These are phyloP conservation scores for Periophthalmus modestus DNA, from an alignment of 2,113 vertebrate species.

Conservation along the genomic window DNA sequence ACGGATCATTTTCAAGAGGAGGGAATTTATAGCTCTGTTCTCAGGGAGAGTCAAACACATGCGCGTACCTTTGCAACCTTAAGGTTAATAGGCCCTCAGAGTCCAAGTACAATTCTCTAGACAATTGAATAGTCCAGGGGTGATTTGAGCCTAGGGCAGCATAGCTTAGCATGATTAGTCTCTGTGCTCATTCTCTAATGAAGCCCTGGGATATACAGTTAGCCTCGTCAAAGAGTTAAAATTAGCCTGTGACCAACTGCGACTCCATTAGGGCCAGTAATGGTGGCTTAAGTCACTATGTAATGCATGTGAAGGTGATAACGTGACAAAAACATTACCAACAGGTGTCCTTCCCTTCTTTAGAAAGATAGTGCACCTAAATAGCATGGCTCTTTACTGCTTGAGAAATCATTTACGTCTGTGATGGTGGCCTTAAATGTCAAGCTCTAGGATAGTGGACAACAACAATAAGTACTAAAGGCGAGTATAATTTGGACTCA, in stretches of 20 bases:
- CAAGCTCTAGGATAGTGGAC: not conserved
- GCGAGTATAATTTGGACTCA: not conserved
- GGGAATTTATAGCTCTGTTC: constrained; percentile 1
- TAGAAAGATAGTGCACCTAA: constrained; percentile 33
- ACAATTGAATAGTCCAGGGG: constrained; percentile 20
- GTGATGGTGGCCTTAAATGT: not conserved
- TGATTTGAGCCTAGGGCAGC: constrained; percentile 43
- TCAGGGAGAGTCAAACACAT: not conserved
- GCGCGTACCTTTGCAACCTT: not conserved
- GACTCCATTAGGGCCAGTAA: constrained; percentile 43
- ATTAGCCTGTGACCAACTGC: constrained; percentile 48
- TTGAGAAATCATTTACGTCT: not conserved
- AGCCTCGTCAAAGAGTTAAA: constrained; percentile 45
- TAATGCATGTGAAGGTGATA: constrained; percentile 44
- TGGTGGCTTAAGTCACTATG: constrained; percentile 40
- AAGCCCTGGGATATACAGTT: constrained; percentile 46
- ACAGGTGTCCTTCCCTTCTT: constrained; percentile 47
- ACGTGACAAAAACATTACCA: constrained; percentile 49
- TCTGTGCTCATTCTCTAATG: constrained; percentile 35
- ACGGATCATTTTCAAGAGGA: constrained; percentile 4
- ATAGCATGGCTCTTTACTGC: constrained; percentile 25
- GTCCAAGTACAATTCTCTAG: constrained; percentile 20
- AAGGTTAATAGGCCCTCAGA: constrained; percentile 4
- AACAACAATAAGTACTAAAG: not conserved
- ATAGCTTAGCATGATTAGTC: constrained; percentile 44